Conservation (phyloP, 2,888 invertebrate species). For the Papilio demoleus region DNA sequence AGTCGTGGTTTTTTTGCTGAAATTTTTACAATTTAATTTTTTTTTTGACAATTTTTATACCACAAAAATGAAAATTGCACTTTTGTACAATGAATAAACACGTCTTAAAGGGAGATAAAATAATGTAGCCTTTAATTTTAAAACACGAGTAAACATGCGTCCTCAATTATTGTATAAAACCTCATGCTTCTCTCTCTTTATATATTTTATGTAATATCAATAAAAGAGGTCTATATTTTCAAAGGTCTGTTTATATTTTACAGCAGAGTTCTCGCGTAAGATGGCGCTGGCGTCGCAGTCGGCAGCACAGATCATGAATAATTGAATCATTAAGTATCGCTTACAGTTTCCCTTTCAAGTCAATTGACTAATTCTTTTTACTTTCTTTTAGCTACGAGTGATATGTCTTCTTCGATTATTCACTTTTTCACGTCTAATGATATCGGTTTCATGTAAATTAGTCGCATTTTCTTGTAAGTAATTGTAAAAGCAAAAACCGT, state of each 20-base stretch:
- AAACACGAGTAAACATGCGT: no score
- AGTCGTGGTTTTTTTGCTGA: neutral
- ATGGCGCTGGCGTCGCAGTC: constrained; percentile 54
- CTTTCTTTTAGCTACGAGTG: constrained; percentile 6
- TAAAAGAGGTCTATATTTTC: neutral
- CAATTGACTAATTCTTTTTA: constrained; percentile 30
- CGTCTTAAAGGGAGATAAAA: no score
- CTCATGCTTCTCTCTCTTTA: no score
- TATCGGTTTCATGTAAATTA: neutral
- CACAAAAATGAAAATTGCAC: no score
- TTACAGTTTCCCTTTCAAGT: constrained; percentile 40
- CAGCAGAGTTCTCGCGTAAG: constrained; percentile 44
- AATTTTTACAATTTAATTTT: neutral
- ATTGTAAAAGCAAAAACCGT: no score
- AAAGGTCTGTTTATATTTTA: constrained; percentile 15
- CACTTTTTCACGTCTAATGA: neutral
- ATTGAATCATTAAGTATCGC: constrained; percentile 46
- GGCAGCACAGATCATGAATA: constrained; percentile 46
- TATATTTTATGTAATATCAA: no score
- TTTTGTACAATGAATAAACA: no score
- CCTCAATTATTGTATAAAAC: no score
- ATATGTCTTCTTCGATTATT: constrained; percentile 18
- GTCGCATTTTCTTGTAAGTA: neutral
- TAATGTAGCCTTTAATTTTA: no score
- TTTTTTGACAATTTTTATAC: neutral